Evolutionary conservation across 2,888 invertebrate genomes (phyloP).

Genomic region (Cerastoderma edule): DNA sequence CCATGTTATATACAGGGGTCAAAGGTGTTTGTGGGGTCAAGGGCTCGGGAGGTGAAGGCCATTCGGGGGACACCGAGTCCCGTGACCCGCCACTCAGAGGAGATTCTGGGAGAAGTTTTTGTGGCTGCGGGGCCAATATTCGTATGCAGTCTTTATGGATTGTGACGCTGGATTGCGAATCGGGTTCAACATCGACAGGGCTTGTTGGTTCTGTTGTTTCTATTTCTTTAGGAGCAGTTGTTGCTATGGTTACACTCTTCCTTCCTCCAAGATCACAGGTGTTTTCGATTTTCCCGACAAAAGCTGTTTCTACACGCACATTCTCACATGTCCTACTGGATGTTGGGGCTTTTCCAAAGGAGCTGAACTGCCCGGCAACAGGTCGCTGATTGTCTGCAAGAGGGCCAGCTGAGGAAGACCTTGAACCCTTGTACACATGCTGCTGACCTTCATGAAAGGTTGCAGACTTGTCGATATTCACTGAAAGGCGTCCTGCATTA

Average conservation of each 20-base stretch:
- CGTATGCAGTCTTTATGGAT: constrained; percentile 60
- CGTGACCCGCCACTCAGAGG: constrained; percentile 58
- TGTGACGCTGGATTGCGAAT: constrained; percentile 33
- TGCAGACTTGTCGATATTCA: constrained; percentile 28
- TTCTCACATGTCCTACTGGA: constrained; percentile 51
- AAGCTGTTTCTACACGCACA: constrained; percentile 70
- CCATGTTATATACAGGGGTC: constrained; percentile 79
- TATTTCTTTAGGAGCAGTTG: constrained; percentile 34
- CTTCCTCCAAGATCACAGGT: constrained; percentile 49
- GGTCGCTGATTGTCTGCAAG: constrained; percentile 32
- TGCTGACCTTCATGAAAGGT: constrained; percentile 31
- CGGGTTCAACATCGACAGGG: constrained; percentile 33
- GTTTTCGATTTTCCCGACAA: constrained; percentile 64
- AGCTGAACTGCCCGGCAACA: constrained; percentile 34
- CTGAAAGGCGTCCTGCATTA: constrained; percentile 35
- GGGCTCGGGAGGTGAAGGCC: constrained; percentile 81
- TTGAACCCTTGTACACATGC: constrained; percentile 41
- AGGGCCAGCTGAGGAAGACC: constrained; percentile 56
- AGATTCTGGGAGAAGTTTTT: constrained; percentile 50
- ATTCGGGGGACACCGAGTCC: constrained; percentile 84
- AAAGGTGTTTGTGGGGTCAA: constrained; percentile 77
- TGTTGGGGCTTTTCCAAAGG: constrained; percentile 54
- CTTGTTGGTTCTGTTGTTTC: constrained; percentile 32
- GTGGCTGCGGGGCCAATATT: constrained; percentile 65
- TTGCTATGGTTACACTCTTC: constrained; percentile 63